phyloP scores from a whole-genome alignment of 2,113 vertebrate species.

The Spizaetus ornatus region DNA sequence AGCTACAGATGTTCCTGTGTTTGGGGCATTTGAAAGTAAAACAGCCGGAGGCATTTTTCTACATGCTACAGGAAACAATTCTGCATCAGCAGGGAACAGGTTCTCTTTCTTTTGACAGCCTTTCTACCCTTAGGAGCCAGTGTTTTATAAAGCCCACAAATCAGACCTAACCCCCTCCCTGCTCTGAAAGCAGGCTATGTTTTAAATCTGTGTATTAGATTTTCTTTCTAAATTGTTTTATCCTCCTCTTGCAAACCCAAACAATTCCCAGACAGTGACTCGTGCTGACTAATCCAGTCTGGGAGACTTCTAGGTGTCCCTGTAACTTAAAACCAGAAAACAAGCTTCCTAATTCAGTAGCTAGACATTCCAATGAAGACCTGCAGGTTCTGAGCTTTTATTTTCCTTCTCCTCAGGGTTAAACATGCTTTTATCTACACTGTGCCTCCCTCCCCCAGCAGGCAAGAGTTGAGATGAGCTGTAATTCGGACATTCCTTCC shows the following conservation, averaged over 20 bases:
- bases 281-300: constrained; percentile 71
- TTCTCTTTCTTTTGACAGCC: not conserved
- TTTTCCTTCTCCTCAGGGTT: constrained; percentile 60
- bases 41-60: not conserved
- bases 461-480: constrained; percentile 11
- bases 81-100: not conserved
- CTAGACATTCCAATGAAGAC: constrained; percentile 63
- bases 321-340: constrained; percentile 66
- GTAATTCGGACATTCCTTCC: constrained; percentile 51
- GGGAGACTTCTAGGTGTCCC: constrained; percentile 67
- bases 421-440: constrained; percentile 43
- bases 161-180: not conserved
- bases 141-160: not conserved
- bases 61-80: not conserved
- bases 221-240: constrained; percentile 66
- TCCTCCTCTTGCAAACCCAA: constrained; percentile 57
- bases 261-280: constrained; percentile 74
- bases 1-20: not conserved
- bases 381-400: constrained; percentile 54
- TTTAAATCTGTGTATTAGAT: constrained; percentile 60
- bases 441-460: constrained; percentile 27
- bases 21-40: not conserved
- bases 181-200: not conserved
- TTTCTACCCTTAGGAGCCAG: not conserved
- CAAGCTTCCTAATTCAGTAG: constrained; percentile 66